phyloP scores from a whole-genome alignment of 2,888 invertebrate species.

The Pyrrhosoma nymphula region DNA sequence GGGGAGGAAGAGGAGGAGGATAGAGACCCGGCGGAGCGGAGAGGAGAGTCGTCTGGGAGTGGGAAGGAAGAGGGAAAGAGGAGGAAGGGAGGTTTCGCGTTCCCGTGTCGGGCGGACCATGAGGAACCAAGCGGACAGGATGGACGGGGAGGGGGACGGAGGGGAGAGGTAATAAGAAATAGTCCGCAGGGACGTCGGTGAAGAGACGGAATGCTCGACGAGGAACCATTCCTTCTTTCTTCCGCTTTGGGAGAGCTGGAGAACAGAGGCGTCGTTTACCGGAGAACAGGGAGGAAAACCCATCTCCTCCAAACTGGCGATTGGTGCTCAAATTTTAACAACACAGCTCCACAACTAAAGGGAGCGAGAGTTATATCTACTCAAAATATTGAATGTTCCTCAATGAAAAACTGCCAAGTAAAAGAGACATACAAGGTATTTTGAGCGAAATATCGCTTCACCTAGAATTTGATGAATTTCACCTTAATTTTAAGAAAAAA shows the following conservation, averaged over 20 bases:
- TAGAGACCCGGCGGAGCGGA: background rate
- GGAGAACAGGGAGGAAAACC: no score
- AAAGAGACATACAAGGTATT: no score
- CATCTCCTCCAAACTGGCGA: no score
- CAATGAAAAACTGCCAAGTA: no score
- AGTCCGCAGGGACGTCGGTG: background rate
- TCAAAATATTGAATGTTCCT: no score
- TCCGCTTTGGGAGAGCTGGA: background rate
- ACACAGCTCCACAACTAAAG: no score
- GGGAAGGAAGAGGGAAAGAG: background rate
- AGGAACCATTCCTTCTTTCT: background rate
- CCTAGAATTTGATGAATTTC: no score
- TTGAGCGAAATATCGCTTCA: no score
- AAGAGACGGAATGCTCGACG: background rate
- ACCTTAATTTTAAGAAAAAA: no score
- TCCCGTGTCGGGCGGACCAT: conserved; percentile 49
- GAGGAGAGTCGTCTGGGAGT: background rate
- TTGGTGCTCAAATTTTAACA: no score
- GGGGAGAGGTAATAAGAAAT: conserved; percentile 10
- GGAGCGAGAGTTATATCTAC: no score
- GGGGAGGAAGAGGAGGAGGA: background rate
- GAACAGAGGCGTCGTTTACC: background rate
- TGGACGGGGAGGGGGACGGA: conserved; percentile 72
- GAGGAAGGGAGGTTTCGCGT: background rate
- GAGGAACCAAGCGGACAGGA: conserved; percentile 66